Evolutionary conservation across 2,113 vertebrate species (phyloP).

Genomic region (Plecturocebus donacophilus): DNA sequence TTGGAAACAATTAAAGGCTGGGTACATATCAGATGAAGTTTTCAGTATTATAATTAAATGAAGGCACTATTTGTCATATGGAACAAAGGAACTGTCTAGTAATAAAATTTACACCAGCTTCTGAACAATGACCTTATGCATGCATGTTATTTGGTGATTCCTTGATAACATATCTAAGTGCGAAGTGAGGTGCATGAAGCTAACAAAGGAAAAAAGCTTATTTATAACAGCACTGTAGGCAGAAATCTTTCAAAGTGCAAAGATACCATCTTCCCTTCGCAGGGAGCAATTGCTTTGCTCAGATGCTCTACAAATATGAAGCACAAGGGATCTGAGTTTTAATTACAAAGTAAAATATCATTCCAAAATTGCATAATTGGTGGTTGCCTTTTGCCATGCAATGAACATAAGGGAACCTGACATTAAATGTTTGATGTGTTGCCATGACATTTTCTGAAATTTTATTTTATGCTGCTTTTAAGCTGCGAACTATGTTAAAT

Average conservation of each 20-base stretch:
- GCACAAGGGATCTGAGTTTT: conserved; percentile 69
- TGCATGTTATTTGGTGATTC: background rate
- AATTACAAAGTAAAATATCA: conserved; percentile 78
- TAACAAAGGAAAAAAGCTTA: conserved; percentile 41
- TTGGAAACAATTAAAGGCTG: conserved; percentile 11
- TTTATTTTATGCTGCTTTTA: conserved; percentile 82
- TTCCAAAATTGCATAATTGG: conserved; percentile 76
- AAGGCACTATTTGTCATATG: background rate
- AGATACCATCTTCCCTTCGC: background rate
- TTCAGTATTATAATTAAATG: conserved; percentile 36
- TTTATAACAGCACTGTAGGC: conserved; percentile 15
- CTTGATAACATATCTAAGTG: background rate
- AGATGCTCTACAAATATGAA: conserved; percentile 57
- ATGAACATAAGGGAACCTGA: conserved; percentile 84
- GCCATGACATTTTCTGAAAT: conserved; percentile 83
- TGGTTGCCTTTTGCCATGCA: conserved; percentile 72
- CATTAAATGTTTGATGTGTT: conserved; percentile 83
- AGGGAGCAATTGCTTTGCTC: conserved; percentile 54
- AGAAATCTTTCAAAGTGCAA: conserved; percentile 50
- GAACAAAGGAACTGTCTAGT: background rate
- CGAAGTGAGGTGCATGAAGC: background rate
- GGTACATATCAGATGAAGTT: conserved; percentile 48
- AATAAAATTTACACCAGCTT: background rate
- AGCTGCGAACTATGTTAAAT: conserved; percentile 75
- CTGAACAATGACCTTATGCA: background rate